Evolutionary conservation across 2,797 vertebrate genomes (phyloP).

Genomic region (Xyrichtys novacula): DNA sequence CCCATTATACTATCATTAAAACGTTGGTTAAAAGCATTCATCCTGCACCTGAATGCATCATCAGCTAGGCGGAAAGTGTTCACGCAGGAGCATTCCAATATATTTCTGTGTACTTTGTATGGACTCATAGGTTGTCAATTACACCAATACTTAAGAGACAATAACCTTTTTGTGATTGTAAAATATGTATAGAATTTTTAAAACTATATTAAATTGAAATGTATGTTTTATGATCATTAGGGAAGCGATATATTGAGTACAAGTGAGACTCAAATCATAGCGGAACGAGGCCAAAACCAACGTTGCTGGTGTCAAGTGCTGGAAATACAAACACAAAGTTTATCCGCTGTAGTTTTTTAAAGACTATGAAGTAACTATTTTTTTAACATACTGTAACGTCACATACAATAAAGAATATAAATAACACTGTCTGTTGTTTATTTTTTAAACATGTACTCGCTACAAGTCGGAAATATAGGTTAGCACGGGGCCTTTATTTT

Average conservation of each 20-base stretch:
- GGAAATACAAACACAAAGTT: neutral
- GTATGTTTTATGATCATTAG: rapidly evolving
- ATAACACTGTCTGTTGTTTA: too few species aligned
- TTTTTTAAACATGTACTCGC: rapidly evolving
- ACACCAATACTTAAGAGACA: too few species aligned
- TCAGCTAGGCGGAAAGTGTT: conserved; percentile 28
- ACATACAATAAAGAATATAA: too few species aligned
- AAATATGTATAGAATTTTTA: rapidly evolving
- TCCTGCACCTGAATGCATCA: conserved; percentile 16
- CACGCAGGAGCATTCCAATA: conserved; percentile 5
- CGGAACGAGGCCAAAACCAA: conserved; percentile 6
- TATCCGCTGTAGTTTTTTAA: conserved; percentile 18
- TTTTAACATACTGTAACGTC: too few species aligned
- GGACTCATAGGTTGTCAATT: too few species aligned
- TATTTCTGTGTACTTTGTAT: neutral
- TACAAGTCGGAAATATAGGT: neutral
- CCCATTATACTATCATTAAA: too few species aligned
- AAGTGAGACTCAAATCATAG: neutral
- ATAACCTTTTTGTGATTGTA: too few species aligned
- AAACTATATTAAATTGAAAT: too few species aligned
- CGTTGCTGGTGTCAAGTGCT: rapidly evolving
- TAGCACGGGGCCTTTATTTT: conserved; percentile 25
- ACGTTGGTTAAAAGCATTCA: rapidly evolving
- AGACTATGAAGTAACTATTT: too few species aligned
- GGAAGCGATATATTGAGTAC: rapidly evolving